Evolutionary conservation across 2,797 vertebrate species (phyloP).

Genomic region (Enteromius fasciolatus): DNA sequence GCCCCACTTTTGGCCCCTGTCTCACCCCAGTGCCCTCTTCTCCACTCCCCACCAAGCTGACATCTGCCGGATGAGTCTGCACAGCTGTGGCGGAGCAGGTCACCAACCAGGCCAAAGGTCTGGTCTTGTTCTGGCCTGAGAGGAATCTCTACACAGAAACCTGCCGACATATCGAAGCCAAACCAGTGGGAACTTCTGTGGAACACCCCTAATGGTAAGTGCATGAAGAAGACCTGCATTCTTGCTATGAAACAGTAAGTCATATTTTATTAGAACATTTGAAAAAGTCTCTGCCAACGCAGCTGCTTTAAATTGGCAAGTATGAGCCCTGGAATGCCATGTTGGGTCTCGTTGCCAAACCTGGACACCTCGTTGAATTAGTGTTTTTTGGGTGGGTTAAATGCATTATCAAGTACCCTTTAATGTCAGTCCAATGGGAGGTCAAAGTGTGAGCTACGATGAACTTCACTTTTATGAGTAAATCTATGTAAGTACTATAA

Average conservation of each 20-base stretch:
- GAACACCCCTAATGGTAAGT: neutral
- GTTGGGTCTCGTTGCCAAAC: constrained; percentile 15
- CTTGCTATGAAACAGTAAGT: constrained; percentile 24
- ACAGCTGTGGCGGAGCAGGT: constrained; percentile 77
- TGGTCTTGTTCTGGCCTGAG: constrained; percentile 49
- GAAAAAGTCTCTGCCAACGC: constrained; percentile 1
- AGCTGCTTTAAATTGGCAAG: constrained; percentile 17
- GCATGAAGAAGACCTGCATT: constrained; percentile 4
- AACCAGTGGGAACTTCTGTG: constrained; percentile 10
- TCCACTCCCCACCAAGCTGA: constrained; percentile 62
- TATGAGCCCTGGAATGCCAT: neutral
- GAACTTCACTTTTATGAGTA: constrained; percentile 16
- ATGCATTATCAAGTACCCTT: constrained; percentile 1
- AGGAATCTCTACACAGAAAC: constrained; percentile 38
- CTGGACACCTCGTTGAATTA: constrained; percentile 1
- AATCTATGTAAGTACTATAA: constrained; percentile 29
- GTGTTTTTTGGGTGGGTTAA: constrained; percentile 1
- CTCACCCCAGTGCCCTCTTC: constrained; percentile 53
- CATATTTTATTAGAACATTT: constrained; percentile 15
- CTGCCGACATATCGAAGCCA: constrained; percentile 18
- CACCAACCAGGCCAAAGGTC: constrained; percentile 74
- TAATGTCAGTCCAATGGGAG: constrained; percentile 12
- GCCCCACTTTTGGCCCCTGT: constrained; percentile 50
- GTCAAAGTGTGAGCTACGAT: constrained; percentile 15
- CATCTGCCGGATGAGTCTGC: constrained; percentile 80